These are phyloP conservation scores for Plecturocebus donacophilus DNA, from an alignment of 2,113 vertebrate genomes.

Conservation along the genomic window DNA sequence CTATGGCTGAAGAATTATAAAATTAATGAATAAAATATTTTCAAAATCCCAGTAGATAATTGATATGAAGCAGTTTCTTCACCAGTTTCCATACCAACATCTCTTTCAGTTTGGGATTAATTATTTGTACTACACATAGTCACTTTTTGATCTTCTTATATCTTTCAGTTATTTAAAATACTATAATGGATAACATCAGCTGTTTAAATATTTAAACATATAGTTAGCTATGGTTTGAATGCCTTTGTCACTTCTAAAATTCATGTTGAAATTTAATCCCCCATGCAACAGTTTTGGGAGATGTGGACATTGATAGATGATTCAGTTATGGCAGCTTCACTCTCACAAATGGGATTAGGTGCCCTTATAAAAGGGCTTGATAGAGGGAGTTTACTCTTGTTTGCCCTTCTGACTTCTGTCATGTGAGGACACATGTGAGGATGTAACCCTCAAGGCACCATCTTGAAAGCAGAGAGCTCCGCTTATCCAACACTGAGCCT, in stretches of 20 bases:
- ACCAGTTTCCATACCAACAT: background rate
- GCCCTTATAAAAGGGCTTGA: background rate
- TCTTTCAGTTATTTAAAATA: background rate
- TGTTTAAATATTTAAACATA: background rate
- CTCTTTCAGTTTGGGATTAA: background rate
- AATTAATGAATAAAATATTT: background rate
- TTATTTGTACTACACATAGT: background rate
- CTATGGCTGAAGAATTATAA: background rate
- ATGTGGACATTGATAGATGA: background rate
- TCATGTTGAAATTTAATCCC: background rate
- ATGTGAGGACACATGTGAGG: background rate
- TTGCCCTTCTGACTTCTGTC: background rate
- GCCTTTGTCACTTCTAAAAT: background rate
- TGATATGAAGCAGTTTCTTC: background rate
- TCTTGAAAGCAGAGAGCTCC: too few species aligned
- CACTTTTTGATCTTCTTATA: background rate
- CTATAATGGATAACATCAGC: background rate
- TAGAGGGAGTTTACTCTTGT: too few species aligned
- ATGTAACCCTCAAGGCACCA: too few species aligned
- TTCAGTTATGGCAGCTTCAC: background rate
- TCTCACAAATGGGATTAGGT: background rate
- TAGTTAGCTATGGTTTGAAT: background rate
- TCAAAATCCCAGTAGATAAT: background rate
- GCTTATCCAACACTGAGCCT: background rate
- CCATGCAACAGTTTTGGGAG: background rate